Percentiles rank a stretch among this genome's conserved stretches.
Evolutionary conservation across 2,113 vertebrate genomes (phyloP).

Genomic region (Lophochroa leadbeateri): DNA sequence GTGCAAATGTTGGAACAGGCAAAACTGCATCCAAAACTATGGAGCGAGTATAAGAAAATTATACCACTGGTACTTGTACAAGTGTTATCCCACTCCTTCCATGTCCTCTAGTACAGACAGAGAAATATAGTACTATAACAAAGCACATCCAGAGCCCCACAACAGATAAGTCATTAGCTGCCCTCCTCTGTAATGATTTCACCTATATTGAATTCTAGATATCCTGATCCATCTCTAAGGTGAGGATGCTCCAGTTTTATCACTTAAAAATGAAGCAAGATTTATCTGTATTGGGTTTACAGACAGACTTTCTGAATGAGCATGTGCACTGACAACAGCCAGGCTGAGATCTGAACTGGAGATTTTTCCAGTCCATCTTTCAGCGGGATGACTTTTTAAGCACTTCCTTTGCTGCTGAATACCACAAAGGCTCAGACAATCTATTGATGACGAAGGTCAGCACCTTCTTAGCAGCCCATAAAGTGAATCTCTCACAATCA

Average conservation of each 20-base stretch:
- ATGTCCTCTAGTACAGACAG: not conserved
- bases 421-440: constrained; percentile 57
- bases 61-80: not conserved
- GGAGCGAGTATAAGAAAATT: not conserved
- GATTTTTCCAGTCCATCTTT: constrained; percentile 68
- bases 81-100: not conserved
- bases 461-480: constrained; percentile 62
- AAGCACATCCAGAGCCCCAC: not conserved
- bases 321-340: not conserved
- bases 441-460: constrained; percentile 69
- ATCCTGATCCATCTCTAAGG: constrained; percentile 31
- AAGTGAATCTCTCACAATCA: constrained; percentile 47
- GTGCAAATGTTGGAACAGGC: not conserved
- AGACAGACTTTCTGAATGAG: constrained; percentile 45
- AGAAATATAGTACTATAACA: not conserved
- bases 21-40: not conserved
- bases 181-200: constrained; percentile 27
- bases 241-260: constrained; percentile 39
- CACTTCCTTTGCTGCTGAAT: constrained; percentile 47
- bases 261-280: constrained; percentile 39
- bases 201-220: constrained; percentile 37
- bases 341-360: constrained; percentile 34
- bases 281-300: constrained; percentile 51
- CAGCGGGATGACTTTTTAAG: constrained; percentile 51
- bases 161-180: constrained; percentile 30